Evolutionary conservation across 1,140 invertebrate genomes (phyloP).

Genomic region (Drosophila neocordata): DNA sequence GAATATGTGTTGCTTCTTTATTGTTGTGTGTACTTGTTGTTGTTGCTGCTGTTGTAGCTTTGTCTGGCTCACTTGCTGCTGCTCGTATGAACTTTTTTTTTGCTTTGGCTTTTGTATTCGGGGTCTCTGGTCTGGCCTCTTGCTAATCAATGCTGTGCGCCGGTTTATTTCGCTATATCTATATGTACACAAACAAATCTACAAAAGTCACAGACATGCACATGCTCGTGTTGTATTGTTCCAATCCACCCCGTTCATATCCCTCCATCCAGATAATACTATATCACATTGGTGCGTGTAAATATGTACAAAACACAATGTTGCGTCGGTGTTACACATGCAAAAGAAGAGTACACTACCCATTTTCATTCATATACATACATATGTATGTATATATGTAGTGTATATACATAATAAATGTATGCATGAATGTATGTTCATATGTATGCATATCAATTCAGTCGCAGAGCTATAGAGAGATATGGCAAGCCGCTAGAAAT

Average conservation of each 20-base stretch:
- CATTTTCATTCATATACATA: not conserved
- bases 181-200: constrained; percentile 82
- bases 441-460: constrained; percentile 44
- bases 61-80: constrained; percentile 55
- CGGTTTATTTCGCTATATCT: constrained; percentile 79
- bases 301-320: constrained; percentile 71
- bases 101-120: constrained; percentile 59
- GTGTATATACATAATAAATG: constrained; percentile 28
- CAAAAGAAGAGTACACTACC: constrained; percentile 25
- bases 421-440: constrained; percentile 15
- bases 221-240: constrained; percentile 38
- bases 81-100: constrained; percentile 72
- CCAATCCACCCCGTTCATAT: not conserved
- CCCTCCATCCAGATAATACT: constrained; percentile 7
- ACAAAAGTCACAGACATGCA: constrained; percentile 75
- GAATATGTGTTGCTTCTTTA: constrained; percentile 70
- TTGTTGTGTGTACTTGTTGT: constrained; percentile 79
- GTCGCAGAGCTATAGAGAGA: constrained; percentile 18
- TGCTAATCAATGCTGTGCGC: constrained; percentile 80
- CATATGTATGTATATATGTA: not conserved
- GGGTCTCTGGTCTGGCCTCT: constrained; percentile 25
- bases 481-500: constrained; percentile 25
- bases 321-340: constrained; percentile 51
- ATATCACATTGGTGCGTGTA: constrained; percentile 69
- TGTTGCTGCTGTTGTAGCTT: constrained; percentile 39